Percentiles rank a stretch among this genome's conserved stretches.
phyloP scores from a whole-genome alignment of 2,113 vertebrate species.

The Epinephelus moara region DNA sequence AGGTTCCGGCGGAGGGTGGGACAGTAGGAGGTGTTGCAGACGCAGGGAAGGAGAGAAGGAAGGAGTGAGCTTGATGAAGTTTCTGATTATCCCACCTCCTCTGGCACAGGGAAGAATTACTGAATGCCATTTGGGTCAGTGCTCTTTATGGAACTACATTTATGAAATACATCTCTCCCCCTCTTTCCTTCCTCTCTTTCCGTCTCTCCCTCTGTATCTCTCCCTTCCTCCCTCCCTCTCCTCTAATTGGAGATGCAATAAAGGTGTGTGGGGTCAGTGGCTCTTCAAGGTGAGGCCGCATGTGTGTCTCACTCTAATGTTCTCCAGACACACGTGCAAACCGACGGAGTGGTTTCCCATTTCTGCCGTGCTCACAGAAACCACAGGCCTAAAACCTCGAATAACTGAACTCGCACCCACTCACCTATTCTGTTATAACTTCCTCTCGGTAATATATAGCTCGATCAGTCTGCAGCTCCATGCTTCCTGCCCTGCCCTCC shows the following conservation, averaged over 20 bases:
- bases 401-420: conserved; percentile 30
- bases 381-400: conserved; percentile 46
- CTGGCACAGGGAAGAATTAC: conserved; percentile 79
- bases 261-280: conserved; percentile 83
- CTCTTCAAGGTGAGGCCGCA: conserved; percentile 84
- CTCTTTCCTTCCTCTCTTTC: conserved; percentile 66
- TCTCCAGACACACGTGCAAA: conserved; percentile 54
- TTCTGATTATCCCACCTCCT: conserved; percentile 83
- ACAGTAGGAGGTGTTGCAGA: conserved; percentile 65
- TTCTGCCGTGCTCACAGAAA: conserved; percentile 55
- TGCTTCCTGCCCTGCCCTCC: conserved; percentile 27
- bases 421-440: conserved; percentile 35
- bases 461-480: conserved; percentile 32
- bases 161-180: conserved; percentile 82
- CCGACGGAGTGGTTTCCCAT: not conserved
- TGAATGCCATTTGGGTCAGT: conserved; percentile 84
- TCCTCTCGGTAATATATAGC: conserved; percentile 42
- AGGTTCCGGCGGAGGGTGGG: conserved; percentile 69
- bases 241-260: conserved; percentile 83
- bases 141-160: conserved; percentile 84
- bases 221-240: conserved; percentile 64
- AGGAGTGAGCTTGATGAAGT: conserved; percentile 76
- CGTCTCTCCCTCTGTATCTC: conserved; percentile 73
- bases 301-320: conserved; percentile 65
- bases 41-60: conserved; percentile 60